phyloP scores from a whole-genome alignment of 2,797 vertebrate genomes.

The Peromyscus aztecus region DNA sequence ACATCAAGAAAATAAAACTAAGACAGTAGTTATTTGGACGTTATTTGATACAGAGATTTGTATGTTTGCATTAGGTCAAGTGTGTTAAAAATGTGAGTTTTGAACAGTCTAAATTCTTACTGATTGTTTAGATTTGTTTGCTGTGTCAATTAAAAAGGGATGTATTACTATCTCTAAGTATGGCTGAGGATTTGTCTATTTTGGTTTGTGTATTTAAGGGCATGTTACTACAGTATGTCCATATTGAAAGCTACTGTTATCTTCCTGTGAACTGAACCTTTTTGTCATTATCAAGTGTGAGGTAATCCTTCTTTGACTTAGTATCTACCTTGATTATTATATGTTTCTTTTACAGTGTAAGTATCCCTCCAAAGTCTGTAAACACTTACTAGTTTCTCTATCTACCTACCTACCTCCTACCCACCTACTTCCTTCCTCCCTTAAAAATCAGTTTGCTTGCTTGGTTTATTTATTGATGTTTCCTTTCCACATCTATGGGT shows the following conservation, averaged over 20 bases:
- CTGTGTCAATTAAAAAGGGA: neutral
- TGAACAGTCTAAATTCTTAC: neutral
- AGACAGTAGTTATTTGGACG: neutral
- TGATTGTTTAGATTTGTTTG: neutral
- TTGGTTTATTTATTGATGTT: neutral
- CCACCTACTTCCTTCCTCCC: neutral
- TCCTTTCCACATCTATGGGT: neutral
- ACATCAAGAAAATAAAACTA: neutral
- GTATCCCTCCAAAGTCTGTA: neutral
- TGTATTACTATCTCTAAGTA: neutral
- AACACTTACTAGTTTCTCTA: neutral
- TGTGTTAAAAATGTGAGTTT: slow-evolving; percentile 19
- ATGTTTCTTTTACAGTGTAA: neutral
- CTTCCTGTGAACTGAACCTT: neutral
- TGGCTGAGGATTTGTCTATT: neutral
- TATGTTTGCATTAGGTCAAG: slow-evolving; percentile 6
- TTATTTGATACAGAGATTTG: neutral
- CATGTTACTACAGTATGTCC: neutral
- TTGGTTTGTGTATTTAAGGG: slow-evolving; percentile 16
- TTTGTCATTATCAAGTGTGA: neutral
- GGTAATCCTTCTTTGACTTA: neutral
- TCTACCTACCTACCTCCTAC: neutral
- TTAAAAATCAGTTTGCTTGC: neutral
- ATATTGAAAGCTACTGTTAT: neutral
- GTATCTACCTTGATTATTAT: neutral